Evolutionary conservation across 2,797 vertebrate genomes (phyloP).

Genomic region (Aulostomus chinensis): DNA sequence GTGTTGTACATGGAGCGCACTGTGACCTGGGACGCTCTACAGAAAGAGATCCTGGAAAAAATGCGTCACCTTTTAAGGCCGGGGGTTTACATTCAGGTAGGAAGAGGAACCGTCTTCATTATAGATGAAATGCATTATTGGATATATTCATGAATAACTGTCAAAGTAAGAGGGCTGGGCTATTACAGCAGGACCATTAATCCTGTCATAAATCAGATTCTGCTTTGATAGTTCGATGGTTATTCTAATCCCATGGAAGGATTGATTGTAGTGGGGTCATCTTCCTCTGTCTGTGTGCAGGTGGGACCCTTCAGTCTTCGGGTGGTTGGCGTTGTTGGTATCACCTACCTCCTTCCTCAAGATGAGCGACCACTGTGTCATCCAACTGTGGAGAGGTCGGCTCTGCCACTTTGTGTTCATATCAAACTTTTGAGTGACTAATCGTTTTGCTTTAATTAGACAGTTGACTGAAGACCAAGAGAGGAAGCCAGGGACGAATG

Average conservation of each 20-base stretch:
- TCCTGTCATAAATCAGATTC: neutral
- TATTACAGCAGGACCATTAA: too few species aligned
- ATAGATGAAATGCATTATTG: neutral
- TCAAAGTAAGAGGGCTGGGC: too few species aligned
- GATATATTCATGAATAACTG: too few species aligned
- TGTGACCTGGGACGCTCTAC: conserved; percentile 93
- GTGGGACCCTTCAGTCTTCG: conserved; percentile 96
- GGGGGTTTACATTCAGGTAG: conserved; percentile 93
- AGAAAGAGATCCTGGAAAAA: conserved; percentile 98
- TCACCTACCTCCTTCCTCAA: conserved; percentile 96
- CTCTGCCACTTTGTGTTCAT: neutral
- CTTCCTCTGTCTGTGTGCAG: conserved; percentile 62
- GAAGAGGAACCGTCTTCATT: conserved; percentile 3
- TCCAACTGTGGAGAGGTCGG: conserved; percentile 94
- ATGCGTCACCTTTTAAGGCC: conserved; percentile 95
- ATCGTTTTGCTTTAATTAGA: too few species aligned
- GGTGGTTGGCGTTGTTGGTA: conserved; percentile 96
- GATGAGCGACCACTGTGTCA: conserved; percentile 96
- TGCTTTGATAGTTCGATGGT: neutral
- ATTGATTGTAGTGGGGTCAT: neutral
- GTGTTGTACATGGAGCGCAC: conserved; percentile 95
- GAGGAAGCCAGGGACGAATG: too few species aligned
- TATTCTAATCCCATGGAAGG: neutral
- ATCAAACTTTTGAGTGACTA: too few species aligned
- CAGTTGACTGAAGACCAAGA: too few species aligned